These are phyloP conservation scores for Coilia nasus DNA, from an alignment of 2,797 vertebrate species.

Conservation along the genomic window DNA sequence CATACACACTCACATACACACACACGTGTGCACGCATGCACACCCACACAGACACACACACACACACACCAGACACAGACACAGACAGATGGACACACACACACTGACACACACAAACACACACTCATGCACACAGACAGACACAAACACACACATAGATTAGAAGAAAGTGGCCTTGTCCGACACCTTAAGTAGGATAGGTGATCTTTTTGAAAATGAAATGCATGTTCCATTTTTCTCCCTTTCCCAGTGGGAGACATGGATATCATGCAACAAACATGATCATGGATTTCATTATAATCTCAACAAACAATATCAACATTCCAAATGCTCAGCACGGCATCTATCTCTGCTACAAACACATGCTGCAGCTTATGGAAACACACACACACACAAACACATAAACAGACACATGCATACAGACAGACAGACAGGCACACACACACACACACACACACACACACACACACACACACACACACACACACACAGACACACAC, in stretches of 20 bases:
- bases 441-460: constrained; percentile 42
- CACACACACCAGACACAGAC: neutral
- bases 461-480: neutral
- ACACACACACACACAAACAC: constrained; percentile 1
- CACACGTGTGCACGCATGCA: neutral
- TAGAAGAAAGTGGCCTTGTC: neutral
- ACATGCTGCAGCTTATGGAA: neutral
- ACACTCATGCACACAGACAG: neutral
- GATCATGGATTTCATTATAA: neutral
- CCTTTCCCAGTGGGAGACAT: neutral
- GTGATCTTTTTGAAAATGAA: neutral
- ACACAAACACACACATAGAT: neutral
- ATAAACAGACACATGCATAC: neutral
- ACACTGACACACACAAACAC: neutral
- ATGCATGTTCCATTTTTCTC: neutral
- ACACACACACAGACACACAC: neutral
- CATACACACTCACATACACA: neutral
- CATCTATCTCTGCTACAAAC: neutral
- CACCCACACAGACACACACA: neutral
- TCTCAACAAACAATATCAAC: constrained; percentile 3
- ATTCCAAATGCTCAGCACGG: neutral
- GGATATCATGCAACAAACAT: neutral
- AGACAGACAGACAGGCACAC: constrained; percentile 27
- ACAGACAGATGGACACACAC: neutral
- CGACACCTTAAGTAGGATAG: neutral